phyloP scores from a whole-genome alignment of 2,888 invertebrate genomes.

The Microplitis deprimator region DNA sequence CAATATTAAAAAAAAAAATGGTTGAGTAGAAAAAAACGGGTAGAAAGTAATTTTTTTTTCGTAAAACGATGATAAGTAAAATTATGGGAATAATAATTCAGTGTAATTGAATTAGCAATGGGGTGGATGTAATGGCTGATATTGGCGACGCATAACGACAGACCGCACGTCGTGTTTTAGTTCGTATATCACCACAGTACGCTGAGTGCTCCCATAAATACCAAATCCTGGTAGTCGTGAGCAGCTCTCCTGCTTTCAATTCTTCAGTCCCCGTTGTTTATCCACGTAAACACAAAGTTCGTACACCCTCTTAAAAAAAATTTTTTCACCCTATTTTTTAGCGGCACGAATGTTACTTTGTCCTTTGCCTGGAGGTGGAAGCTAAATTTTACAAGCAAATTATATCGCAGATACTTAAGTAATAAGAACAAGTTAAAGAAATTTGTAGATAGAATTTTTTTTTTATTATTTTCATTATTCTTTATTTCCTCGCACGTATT shows the following conservation, averaged over 20 bases:
- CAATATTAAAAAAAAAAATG: background rate
- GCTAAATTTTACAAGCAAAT: background rate
- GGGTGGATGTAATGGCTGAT: constrained; percentile 25
- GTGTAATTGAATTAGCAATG: background rate
- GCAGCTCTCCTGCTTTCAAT: constrained; percentile 8
- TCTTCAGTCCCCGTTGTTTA: background rate
- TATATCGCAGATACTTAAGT: background rate
- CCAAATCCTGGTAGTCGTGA: constrained; percentile 53
- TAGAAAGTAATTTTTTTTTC: constrained; percentile 1
- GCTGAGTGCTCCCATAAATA: constrained; percentile 64
- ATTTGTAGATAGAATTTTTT: constrained; percentile 5
- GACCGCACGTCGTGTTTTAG: constrained; percentile 50
- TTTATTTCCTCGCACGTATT: background rate
- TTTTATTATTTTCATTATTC: constrained; percentile 27
- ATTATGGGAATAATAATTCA: background rate
- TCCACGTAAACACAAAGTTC: background rate
- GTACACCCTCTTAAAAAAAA: too few relatives aligned
- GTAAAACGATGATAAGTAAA: constrained; percentile 4
- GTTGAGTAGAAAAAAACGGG: too few relatives aligned
- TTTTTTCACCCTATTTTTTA: background rate
- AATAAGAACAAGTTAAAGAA: background rate
- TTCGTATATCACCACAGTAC: constrained; percentile 56
- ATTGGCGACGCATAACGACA: constrained; percentile 32
- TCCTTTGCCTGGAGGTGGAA: too few relatives aligned
- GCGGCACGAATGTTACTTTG: too few relatives aligned